Evolutionary conservation across 1,140 invertebrate genomes (phyloP).

Genomic region (Vanessa tameamea): DNA sequence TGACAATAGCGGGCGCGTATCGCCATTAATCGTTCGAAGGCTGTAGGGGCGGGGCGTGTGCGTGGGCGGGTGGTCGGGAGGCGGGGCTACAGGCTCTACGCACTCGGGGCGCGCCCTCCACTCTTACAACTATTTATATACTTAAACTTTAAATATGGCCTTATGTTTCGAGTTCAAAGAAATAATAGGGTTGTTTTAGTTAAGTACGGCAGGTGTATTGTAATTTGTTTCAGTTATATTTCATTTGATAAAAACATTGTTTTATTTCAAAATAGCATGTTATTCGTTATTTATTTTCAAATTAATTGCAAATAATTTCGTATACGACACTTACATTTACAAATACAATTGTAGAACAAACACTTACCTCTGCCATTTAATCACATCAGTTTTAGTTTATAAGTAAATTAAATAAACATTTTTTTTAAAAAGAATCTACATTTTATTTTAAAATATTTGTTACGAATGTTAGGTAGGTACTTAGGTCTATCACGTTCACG

Average conservation of each 20-base stretch:
- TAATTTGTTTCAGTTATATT: constrained; percentile 23
- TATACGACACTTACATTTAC: neutral
- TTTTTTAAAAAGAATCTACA: too few species aligned
- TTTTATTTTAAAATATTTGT: too few species aligned
- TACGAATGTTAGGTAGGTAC: too few species aligned
- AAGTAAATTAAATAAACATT: too few species aligned
- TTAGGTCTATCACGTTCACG: too few species aligned
- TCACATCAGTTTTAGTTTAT: too few species aligned
- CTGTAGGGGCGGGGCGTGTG: constrained; percentile 14
- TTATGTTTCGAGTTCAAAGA: neutral
- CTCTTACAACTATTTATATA: constrained; percentile 17
- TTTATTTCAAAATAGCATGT: neutral
- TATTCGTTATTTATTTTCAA: neutral
- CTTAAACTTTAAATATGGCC: neutral
- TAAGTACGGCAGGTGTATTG: constrained; percentile 14
- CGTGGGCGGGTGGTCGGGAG: constrained; percentile 28
- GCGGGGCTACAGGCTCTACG: constrained; percentile 20
- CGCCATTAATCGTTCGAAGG: constrained; percentile 33
- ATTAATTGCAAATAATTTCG: neutral
- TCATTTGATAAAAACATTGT: constrained; percentile 12
- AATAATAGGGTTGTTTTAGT: neutral
- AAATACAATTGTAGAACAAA: too few species aligned
- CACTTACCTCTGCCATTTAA: too few species aligned
- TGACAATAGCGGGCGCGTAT: constrained; percentile 23
- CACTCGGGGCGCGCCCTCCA: neutral